phyloP scores from a whole-genome alignment of 2,113 vertebrate genomes.

The Cyanoderma ruficeps region DNA sequence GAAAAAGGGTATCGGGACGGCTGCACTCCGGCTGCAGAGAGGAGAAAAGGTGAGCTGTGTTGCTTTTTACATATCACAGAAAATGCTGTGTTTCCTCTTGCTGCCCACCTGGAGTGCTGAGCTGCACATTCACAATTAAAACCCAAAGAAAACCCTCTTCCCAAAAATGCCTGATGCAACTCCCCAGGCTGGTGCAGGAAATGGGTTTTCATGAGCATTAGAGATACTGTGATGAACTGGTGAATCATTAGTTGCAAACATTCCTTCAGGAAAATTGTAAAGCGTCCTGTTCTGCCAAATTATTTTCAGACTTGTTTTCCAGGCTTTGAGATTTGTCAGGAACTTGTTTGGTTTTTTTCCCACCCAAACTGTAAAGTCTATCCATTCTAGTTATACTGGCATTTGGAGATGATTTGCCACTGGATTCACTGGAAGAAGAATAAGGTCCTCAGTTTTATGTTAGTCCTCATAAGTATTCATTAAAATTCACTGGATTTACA shows the following conservation, averaged over 20 bases:
- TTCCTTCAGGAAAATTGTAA: not conserved
- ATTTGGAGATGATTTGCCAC: not conserved
- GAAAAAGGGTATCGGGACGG: not conserved
- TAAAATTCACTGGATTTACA: not conserved
- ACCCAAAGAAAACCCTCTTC: not conserved
- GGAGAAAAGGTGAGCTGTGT: conserved; percentile 45
- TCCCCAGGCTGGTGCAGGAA: not conserved
- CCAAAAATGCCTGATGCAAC: not conserved
- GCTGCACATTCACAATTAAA: not conserved
- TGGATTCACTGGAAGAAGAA: not conserved
- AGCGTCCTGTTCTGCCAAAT: not conserved
- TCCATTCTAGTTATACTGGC: not conserved
- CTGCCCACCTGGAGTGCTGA: not conserved
- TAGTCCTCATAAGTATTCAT: not conserved
- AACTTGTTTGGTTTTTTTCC: not conserved
- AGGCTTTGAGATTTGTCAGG: not conserved
- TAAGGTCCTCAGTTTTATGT: not conserved
- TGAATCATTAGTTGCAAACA: not conserved
- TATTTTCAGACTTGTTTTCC: not conserved
- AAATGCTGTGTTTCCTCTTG: not conserved
- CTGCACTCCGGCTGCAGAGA: not conserved
- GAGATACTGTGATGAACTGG: not conserved
- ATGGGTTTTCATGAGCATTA: not conserved
- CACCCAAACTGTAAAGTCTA: not conserved
- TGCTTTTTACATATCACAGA: not conserved